Percentiles rank a stretch among this genome's conserved stretches.
phyloP scores from a whole-genome alignment of 2,797 vertebrate genomes.

The Brotula barbata region DNA sequence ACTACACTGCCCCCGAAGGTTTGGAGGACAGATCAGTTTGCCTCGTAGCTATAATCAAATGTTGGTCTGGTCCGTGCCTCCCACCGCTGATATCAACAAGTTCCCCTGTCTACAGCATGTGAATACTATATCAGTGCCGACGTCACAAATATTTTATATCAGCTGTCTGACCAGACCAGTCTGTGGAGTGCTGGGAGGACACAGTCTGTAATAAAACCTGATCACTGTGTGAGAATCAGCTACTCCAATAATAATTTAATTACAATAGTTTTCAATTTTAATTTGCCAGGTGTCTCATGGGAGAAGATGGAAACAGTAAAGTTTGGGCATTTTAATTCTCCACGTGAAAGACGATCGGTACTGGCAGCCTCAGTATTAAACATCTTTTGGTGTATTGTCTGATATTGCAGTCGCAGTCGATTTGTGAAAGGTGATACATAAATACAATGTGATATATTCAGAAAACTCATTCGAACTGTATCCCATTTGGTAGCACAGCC shows the following conservation, averaged over 20 bases:
- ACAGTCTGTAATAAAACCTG: no score
- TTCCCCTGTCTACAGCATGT: background rate
- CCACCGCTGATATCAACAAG: background rate
- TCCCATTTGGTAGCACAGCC: no score
- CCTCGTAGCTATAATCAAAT: background rate
- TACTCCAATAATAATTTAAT: background rate
- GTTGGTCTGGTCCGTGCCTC: background rate
- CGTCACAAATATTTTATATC: background rate
- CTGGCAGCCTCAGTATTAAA: background rate
- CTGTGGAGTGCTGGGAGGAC: background rate
- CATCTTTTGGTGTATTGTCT: no score
- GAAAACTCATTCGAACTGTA: no score
- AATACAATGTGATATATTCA: no score
- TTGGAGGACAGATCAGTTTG: conserved; percentile 12
- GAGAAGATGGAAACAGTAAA: no score
- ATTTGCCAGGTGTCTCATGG: background rate
- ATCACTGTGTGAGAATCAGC: no score
- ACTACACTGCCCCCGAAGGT: conserved; percentile 11
- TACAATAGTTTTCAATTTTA: background rate
- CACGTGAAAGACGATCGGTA: background rate
- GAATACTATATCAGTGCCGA: background rate
- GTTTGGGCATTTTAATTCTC: no score
- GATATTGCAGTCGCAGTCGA: no score
- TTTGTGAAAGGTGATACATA: no score
- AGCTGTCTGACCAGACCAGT: background rate